Conservation (phyloP, 1,140 invertebrate species). For the Drosophila gunungcola region DNA sequence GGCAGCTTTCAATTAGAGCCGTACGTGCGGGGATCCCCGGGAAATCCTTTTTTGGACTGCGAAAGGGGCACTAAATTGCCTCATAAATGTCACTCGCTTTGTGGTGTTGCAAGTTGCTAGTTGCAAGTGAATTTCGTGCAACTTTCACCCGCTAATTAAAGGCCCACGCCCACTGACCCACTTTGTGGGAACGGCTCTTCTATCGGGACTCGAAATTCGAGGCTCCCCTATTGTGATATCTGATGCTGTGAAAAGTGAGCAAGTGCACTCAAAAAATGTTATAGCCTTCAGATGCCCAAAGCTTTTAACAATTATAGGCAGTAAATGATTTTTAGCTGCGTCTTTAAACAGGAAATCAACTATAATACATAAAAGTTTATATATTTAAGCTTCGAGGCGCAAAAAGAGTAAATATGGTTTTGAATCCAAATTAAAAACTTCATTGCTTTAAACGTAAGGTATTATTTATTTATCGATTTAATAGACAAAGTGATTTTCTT, state of each 20-base stretch:
- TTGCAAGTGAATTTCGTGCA: slow-evolving; percentile 58
- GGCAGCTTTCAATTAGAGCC: slow-evolving; percentile 68
- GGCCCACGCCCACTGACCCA: slow-evolving; percentile 71
- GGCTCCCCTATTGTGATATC: slow-evolving; percentile 34
- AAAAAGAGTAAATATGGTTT: neutral
- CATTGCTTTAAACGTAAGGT: too few species aligned
- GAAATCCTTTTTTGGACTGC: slow-evolving; percentile 59
- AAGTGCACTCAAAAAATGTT: slow-evolving; percentile 1
- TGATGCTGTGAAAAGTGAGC: slow-evolving; percentile 15
- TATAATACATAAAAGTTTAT: neutral
- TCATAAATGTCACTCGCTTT: slow-evolving; percentile 73
- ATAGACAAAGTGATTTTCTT: too few species aligned
- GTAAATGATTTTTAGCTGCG: neutral
- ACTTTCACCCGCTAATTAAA: slow-evolving; percentile 77
- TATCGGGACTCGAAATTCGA: slow-evolving; percentile 1
- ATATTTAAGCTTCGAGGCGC: neutral
- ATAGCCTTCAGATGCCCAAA: neutral
- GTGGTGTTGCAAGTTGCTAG: slow-evolving; percentile 12
- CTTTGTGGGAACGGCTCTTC: slow-evolving; percentile 9
- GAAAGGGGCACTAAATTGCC: slow-evolving; percentile 41
- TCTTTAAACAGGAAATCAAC: neutral
- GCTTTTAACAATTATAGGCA: slow-evolving; percentile 2
- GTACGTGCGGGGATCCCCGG: slow-evolving; percentile 63
- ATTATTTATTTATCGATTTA: too few species aligned
- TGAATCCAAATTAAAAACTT: too few species aligned